Evolutionary conservation across 2,888 invertebrate species (phyloP).

Genomic region (Lucinisca nassula): DNA sequence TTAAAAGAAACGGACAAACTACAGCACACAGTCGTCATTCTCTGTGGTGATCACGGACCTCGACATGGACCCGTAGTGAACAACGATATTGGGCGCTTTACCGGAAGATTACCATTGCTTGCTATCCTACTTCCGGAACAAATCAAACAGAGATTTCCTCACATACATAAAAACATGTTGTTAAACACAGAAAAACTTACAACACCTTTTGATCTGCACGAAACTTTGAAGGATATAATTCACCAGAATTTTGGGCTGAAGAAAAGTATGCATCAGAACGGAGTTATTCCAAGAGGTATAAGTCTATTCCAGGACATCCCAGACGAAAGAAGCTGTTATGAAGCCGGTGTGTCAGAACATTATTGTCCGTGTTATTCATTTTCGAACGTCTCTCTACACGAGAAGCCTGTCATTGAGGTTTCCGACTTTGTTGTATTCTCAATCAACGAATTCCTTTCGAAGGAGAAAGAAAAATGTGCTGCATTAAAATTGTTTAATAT

Average conservation of each 20-base stretch:
- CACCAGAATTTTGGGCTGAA: conserved; percentile 37
- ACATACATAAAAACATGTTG: conserved; percentile 90
- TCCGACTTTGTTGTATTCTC: conserved; percentile 87
- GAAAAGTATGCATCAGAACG: too few species aligned
- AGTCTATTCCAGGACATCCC: conserved; percentile 89
- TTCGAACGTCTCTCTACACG: conserved; percentile 90
- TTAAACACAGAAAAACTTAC: conserved; percentile 92
- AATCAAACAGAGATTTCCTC: conserved; percentile 90
- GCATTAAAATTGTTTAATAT: conserved; percentile 85
- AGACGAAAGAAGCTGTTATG: conserved; percentile 93
- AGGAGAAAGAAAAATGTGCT: conserved; percentile 90
- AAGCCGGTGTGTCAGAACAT: conserved; percentile 97
- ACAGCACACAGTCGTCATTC: conserved; percentile 94
- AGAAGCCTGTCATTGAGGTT: conserved; percentile 89
- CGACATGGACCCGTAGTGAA: conserved; percentile 94
- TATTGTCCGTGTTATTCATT: conserved; percentile 98
- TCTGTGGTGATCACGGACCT: conserved; percentile 97
- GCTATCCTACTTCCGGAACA: conserved; percentile 93
- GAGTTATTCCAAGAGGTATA: conserved; percentile 79
- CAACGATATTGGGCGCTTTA: conserved; percentile 96
- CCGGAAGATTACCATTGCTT: conserved; percentile 96
- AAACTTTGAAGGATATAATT: conserved; percentile 92
- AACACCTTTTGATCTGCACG: conserved; percentile 96
- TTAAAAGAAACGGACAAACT: conserved; percentile 90
- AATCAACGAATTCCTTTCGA: conserved; percentile 63